These are phyloP conservation scores for Emydoidea blandingii DNA, from an alignment of 2,797 vertebrate genomes.

Conservation along the genomic window DNA sequence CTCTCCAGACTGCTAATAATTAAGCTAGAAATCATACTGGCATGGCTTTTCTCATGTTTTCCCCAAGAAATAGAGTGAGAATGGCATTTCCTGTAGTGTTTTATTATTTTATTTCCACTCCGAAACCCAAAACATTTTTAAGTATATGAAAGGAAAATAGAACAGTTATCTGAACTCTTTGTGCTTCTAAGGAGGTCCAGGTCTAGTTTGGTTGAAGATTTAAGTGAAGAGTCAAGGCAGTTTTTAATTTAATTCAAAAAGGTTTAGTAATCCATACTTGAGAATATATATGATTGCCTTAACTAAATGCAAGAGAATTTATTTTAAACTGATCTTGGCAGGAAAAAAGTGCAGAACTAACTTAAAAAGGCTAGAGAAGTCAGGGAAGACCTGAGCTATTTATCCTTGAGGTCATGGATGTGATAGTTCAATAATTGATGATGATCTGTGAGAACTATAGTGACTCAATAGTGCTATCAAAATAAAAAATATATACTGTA, in stretches of 20 bases:
- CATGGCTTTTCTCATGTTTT: neutral
- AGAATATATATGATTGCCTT: neutral
- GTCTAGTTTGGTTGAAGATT: neutral
- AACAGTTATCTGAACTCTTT: neutral
- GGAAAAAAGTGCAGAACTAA: accelerated
- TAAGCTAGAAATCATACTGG: neutral
- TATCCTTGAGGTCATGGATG: neutral
- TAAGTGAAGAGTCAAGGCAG: neutral
- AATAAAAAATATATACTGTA: neutral
- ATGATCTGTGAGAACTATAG: neutral
- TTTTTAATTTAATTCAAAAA: neutral
- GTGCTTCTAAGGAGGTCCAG: neutral
- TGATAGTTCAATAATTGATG: neutral
- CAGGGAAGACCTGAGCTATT: neutral
- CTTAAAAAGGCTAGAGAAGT: neutral
- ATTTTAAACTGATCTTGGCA: neutral
- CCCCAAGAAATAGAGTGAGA: neutral
- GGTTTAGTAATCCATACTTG: neutral
- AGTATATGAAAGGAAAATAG: neutral
- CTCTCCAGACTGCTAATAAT: neutral
- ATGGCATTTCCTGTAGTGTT: neutral
- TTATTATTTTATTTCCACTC: neutral
- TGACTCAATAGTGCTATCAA: neutral
- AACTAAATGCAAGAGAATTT: neutral
- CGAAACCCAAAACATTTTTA: neutral